A percentile compares a stretch with the other conserved stretches of the same genome.
phyloP scores from a whole-genome alignment of 1,140 invertebrate species.

The Hypsibius dujardini region DNA sequence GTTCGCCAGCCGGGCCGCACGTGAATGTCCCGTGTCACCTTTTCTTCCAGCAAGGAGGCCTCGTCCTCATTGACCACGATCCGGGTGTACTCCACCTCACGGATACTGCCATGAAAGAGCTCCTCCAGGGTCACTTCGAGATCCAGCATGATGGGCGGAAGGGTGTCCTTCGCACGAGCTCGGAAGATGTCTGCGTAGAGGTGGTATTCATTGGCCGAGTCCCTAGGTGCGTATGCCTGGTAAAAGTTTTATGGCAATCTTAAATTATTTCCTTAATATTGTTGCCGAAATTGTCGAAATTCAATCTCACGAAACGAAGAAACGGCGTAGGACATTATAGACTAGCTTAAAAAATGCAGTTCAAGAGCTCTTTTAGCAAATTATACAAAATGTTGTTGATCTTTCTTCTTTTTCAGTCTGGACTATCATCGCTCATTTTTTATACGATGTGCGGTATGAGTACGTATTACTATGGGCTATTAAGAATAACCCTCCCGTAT shows the following conservation, averaged over 20 bases:
- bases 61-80: neutral
- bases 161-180: neutral
- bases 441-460: no score
- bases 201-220: neutral
- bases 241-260: neutral
- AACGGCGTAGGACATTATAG: neutral
- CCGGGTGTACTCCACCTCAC: neutral
- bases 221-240: neutral
- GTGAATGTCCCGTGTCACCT: neutral
- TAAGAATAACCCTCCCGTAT: no score
- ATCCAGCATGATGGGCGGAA: neutral
- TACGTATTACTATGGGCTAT: no score
- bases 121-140: slow-evolving; percentile 9
- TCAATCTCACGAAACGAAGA: neutral
- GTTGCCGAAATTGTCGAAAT: neutral
- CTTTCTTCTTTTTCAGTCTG: no score
- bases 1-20: neutral
- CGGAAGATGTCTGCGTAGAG: neutral
- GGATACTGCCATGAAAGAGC: slow-evolving; percentile 5
- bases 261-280: neutral
- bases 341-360: no score
- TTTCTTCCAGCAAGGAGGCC: neutral
- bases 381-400: no score
- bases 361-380: no score
- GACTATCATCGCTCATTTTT: no score